Evolutionary conservation across 2,797 vertebrate genomes (phyloP).

Genomic region (Echiichthys vipera): DNA sequence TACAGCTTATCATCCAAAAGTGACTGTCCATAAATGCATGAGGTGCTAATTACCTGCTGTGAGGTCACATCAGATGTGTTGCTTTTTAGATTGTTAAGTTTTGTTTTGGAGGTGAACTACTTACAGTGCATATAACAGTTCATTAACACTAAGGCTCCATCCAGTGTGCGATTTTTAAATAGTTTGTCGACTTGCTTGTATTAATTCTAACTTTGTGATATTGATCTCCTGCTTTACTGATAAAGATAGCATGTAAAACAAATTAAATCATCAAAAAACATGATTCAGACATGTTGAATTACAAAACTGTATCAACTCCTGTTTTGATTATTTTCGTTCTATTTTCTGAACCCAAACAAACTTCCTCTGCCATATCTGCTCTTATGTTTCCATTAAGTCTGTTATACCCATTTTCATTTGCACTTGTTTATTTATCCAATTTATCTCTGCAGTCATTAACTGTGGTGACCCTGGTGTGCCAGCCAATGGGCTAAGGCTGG

Average conservation of each 20-base stretch:
- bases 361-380: background rate
- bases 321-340: background rate
- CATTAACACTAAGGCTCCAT: conserved; percentile 61
- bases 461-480: conserved; percentile 96
- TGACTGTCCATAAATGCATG: conserved; percentile 4
- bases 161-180: conserved; percentile 34
- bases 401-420: conserved; percentile 1
- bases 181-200: conserved; percentile 40
- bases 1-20: conserved; percentile 6
- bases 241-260: conserved; percentile 22
- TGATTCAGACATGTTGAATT: background rate
- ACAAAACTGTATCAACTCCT: background rate
- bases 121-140: conserved; percentile 26
- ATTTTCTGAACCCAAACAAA: background rate
- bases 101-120: conserved; percentile 40
- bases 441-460: conserved; percentile 90
- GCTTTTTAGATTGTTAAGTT: conserved; percentile 37
- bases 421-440: background rate
- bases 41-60: conserved; percentile 19
- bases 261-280: conserved; percentile 13
- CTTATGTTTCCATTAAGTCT: background rate
- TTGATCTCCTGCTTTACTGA: conserved; percentile 36
- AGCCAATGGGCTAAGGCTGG: conserved; percentile 92
- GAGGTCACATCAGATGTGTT: conserved; percentile 4
- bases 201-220: conserved; percentile 34